Base-by-base conservation (phyloP, 2,888 invertebrate genomes). In the Phymatocera aterrima region DNA sequence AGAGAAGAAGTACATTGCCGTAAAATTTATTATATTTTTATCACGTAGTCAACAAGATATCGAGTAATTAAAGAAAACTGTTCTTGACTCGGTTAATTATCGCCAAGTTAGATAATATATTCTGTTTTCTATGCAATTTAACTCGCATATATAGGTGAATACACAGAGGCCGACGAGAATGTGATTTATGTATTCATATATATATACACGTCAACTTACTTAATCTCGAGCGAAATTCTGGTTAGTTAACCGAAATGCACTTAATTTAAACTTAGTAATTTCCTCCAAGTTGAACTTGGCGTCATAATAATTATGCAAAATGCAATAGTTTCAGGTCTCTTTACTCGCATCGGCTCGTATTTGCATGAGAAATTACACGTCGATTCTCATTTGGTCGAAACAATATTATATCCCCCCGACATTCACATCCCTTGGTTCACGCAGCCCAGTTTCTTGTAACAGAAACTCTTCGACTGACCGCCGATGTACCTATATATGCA, bases 241-340 rank as follows among this genome's bases (percentile, higher is more conserved):
- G 72, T 48, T 72, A 48, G 72, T 75, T 54, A 75, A 40, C 75
- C 75, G 57, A 75, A n/a, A 75, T 57, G 75, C 57, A 75, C 34
- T 75, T 75, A 40, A 75, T 40, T 75, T 24, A 43, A 75, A 75
- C 75, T 75, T 75, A n/a, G 75, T 51, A 57, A 75, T 75, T 75
- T 28, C 6, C 57, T 43, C 21, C n/a, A n/a, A n/a, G 15, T 28
- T 12, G 75, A 54, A 57, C 57, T 43, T 75, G 57, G 75, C 24
- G 75, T 75, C 37, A 57, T 75, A 75, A 75, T 60, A 60, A 75
- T 75, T 75, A 75, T 75, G 75, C 75, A 75, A 57, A 75, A 75
- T 60, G 28, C 40, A 57, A 75, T 60, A 60, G 75, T 75, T 75
- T 57, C 75, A 40, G 40, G 60, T 75, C 57, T 54, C 72, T 72